Evolutionary conservation across 2,113 vertebrate species (phyloP).

Genomic region (Morone chrysops): DNA sequence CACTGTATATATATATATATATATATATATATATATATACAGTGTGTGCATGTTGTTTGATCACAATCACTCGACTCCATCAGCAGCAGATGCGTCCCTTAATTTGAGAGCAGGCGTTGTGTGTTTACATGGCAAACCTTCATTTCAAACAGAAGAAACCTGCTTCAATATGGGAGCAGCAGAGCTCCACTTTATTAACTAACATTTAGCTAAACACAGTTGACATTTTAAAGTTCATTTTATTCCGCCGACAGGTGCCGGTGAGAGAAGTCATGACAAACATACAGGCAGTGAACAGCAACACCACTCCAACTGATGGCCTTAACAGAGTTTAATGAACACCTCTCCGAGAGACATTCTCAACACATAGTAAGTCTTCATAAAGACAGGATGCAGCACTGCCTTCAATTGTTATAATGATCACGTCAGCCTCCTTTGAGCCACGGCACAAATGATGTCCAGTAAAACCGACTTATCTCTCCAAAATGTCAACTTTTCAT

Average conservation of each 20-base stretch:
- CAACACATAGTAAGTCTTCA: not conserved
- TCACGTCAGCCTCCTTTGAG: conserved; percentile 39
- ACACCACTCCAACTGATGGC: not conserved
- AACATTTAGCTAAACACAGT: conserved; percentile 16
- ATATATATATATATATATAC: not conserved
- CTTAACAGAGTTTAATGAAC: conserved; percentile 10
- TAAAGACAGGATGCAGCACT: conserved; percentile 20
- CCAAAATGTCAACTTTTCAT: conserved; percentile 15
- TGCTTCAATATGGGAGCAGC: not conserved
- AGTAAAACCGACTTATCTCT: not conserved
- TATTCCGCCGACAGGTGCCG: not conserved
- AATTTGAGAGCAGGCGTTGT: conserved; percentile 5
- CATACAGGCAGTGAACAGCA: not conserved
- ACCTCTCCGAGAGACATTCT: conserved; percentile 1
- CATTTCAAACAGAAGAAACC: conserved; percentile 11
- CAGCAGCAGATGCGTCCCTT: conserved; percentile 36
- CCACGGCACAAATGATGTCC: conserved; percentile 16
- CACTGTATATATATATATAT: not conserved
- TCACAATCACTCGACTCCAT: conserved; percentile 15
- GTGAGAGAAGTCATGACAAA: not conserved
- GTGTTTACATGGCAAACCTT: conserved; percentile 40
- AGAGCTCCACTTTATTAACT: not conserved
- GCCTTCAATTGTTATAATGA: conserved; percentile 29
- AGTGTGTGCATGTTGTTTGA: conserved; percentile 31
- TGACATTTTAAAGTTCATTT: conserved; percentile 40